Conservation (phyloP, 2,113 vertebrate species). For the Pseudolaguvia tuberculata region DNA sequence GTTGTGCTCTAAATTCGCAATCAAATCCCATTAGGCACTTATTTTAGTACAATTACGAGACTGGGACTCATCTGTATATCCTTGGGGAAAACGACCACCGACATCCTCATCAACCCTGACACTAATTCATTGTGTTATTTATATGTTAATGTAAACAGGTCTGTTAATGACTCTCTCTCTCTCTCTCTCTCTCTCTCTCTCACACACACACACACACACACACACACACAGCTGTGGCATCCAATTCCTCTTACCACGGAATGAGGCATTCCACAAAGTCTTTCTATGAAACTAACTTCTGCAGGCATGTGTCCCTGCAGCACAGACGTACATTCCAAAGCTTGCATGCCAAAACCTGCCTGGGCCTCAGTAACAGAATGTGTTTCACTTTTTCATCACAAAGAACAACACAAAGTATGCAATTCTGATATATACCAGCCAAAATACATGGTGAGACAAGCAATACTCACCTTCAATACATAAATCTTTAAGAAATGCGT, state of each 20-base stretch:
- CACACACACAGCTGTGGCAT: too few relatives aligned
- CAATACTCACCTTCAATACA: too few relatives aligned
- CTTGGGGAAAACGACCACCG: neutral
- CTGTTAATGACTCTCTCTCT: slow-evolving; percentile 22
- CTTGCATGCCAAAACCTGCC: slow-evolving; percentile 49
- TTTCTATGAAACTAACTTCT: slow-evolving; percentile 39
- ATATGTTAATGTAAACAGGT: neutral
- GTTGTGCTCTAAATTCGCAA: neutral
- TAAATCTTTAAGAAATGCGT: too few relatives aligned
- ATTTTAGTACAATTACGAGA: neutral
- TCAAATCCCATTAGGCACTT: neutral
- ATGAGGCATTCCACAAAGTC: slow-evolving; percentile 44
- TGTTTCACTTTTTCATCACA: slow-evolving; percentile 23
- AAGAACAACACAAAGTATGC: slow-evolving; percentile 21
- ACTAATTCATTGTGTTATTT: neutral
- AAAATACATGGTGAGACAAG: neutral
- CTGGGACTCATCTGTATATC: neutral
- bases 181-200: too few relatives aligned
- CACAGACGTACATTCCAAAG: slow-evolving; percentile 49
- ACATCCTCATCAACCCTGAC: slow-evolving; percentile 1
- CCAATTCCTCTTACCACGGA: neutral
- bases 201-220: slow-evolving; percentile 3
- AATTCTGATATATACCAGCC: neutral
- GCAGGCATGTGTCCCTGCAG: slow-evolving; percentile 46
- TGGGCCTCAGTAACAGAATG: slow-evolving; percentile 51